phyloP scores from a whole-genome alignment of 1,140 invertebrate species.

The Laupala kohalensis region DNA sequence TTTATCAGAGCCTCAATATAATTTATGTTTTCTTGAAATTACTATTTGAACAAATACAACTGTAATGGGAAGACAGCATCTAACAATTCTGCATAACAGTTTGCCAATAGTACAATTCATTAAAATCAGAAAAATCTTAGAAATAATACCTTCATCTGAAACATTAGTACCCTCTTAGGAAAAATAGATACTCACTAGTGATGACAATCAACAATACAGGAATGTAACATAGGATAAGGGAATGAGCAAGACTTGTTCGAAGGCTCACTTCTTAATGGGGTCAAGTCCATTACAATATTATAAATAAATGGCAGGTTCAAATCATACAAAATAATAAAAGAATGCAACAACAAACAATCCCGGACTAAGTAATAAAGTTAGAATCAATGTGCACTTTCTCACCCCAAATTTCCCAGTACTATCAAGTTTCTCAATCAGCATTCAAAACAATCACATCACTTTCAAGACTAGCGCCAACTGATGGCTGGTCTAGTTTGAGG shows the following conservation, averaged over 20 bases:
- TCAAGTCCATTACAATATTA: background rate
- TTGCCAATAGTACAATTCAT: background rate
- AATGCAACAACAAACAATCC: background rate
- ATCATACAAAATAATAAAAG: background rate
- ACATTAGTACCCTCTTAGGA: background rate
- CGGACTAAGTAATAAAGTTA: background rate
- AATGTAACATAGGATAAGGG: background rate
- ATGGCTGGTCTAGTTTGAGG: conserved; percentile 7
- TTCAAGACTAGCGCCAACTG: background rate
- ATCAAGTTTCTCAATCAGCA: background rate
- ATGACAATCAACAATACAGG: background rate
- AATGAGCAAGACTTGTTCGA: background rate
- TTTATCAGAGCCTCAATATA: background rate
- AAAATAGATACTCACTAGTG: background rate
- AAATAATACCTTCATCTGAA: background rate
- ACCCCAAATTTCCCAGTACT: background rate
- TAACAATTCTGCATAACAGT: background rate
- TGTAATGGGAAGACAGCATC: background rate
- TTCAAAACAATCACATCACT: background rate
- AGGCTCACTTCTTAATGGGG: background rate
- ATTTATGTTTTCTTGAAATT: background rate
- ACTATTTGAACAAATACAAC: background rate
- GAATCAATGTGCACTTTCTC: background rate
- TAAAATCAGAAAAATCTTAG: background rate
- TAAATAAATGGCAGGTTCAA: background rate